Conservation (phyloP, 2,888 invertebrate species). For the Lagria hirta region DNA sequence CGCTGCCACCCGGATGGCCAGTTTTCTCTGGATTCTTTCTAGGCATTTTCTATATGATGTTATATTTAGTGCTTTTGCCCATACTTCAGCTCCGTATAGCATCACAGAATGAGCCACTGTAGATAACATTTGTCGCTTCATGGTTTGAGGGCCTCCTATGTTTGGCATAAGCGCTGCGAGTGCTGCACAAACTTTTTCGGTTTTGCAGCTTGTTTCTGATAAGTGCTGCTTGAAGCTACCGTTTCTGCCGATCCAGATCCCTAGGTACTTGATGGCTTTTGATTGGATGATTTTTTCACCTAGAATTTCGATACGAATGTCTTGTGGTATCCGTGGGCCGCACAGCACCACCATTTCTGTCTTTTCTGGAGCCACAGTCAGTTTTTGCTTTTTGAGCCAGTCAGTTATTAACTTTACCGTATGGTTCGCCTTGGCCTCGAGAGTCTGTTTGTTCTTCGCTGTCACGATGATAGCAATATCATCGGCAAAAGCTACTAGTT, state of each 20-base stretch:
- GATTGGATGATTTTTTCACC: constrained; percentile 2
- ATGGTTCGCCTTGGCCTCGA: constrained; percentile 1
- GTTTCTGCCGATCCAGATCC: constrained; percentile 6
- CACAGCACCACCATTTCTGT: constrained; percentile 8
- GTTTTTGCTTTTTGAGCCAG: constrained; percentile 6
- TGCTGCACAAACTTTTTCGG: constrained; percentile 3
- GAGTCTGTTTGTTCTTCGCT: constrained; percentile 1
- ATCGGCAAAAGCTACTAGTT: constrained; percentile 9
- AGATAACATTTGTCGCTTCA: constrained; percentile 1
- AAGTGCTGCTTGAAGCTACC: constrained; percentile 5
- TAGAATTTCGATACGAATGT: background rate
- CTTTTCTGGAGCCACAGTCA: constrained; percentile 7
- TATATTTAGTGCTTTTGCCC: constrained; percentile 1
- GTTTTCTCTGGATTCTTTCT: background rate
- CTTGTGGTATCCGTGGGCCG: background rate
- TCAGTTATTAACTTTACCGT: constrained; percentile 6
- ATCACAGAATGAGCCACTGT: constrained; percentile 3
- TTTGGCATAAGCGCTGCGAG: constrained; percentile 10
- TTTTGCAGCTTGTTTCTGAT: background rate
- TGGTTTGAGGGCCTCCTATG: constrained; percentile 5
- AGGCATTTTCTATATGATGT: background rate
- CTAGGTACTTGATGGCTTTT: constrained; percentile 10
- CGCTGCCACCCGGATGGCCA: constrained; percentile 5
- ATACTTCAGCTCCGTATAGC: constrained; percentile 4
- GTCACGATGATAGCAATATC: constrained; percentile 9